A percentile compares a stretch with the other conserved stretches of the same genome.
Evolutionary conservation across 2,113 vertebrate species (phyloP).

Genomic region (Capra hircus): DNA sequence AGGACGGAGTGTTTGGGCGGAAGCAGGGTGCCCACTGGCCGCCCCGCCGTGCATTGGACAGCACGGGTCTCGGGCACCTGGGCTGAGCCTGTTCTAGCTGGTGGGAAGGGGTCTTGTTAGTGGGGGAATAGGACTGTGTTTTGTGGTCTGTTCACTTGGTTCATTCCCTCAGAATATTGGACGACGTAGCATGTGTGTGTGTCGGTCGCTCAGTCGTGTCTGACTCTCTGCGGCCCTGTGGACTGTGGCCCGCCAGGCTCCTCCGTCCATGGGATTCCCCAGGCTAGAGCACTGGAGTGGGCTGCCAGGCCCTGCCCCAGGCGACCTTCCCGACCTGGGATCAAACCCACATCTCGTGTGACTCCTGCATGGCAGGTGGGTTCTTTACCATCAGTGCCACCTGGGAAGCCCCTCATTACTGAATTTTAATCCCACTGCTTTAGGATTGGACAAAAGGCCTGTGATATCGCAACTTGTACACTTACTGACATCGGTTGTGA

Average conservation of each 20-base stretch:
- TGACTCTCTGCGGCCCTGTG: fast-evolving
- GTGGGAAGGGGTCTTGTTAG: no score
- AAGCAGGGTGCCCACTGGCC: not conserved
- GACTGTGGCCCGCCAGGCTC: not conserved
- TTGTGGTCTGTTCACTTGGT: not conserved
- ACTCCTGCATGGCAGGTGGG: not conserved
- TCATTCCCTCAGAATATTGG: fast-evolving
- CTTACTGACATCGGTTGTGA: no score
- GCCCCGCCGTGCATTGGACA: fast-evolving
- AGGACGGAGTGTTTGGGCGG: fast-evolving
- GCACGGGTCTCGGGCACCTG: fast-evolving
- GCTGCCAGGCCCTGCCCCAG: not conserved
- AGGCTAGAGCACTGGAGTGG: fast-evolving
- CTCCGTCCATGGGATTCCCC: not conserved
- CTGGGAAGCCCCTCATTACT: fast-evolving
- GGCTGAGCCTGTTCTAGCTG: not conserved
- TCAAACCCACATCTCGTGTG: fast-evolving
- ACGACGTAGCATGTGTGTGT: fast-evolving
- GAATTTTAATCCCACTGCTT: not conserved
- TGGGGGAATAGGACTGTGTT: fast-evolving
- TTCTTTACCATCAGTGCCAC: not conserved
- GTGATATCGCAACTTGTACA: not conserved
- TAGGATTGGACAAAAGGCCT: not conserved
- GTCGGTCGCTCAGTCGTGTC: fast-evolving
- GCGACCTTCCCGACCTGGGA: not conserved